A percentile compares a stretch with the other conserved stretches of the same genome.
Conservation (phyloP, 2,888 invertebrate species). For the Autographa gamma region DNA sequence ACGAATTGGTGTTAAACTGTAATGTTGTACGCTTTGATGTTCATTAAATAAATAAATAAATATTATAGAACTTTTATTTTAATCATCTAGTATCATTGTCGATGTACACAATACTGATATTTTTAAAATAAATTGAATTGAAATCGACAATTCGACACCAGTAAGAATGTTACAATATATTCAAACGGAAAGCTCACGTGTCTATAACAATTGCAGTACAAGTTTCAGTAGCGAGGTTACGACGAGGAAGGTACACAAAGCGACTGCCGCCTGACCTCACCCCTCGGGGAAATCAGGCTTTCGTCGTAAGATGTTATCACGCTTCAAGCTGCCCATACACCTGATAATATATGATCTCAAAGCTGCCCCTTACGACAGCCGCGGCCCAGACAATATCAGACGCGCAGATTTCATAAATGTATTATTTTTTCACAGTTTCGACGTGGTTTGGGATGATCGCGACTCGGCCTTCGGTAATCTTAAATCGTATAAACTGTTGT, state of each 20-base stretch:
- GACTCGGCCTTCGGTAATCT: slow-evolving; percentile 88
- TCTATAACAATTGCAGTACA: slow-evolving; percentile 17
- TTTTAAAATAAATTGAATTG: not conserved
- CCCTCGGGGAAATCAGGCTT: slow-evolving; percentile 46
- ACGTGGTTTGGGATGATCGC: slow-evolving; percentile 91
- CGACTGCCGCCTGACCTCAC: slow-evolving; percentile 34
- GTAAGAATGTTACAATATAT: not conserved
- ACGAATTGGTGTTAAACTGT: too few relatives aligned
- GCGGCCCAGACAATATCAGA: slow-evolving; percentile 6
- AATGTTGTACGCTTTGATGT: too few relatives aligned
- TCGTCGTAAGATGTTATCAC: slow-evolving; percentile 48
- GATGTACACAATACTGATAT: not conserved
- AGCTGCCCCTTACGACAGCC: slow-evolving; percentile 23
- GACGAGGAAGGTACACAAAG: slow-evolving; percentile 30
- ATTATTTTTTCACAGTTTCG: slow-evolving; percentile 84
- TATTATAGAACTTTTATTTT: too few relatives aligned
- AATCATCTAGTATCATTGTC: not conserved
- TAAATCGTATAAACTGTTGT: slow-evolving; percentile 92
- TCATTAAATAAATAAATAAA: too few relatives aligned
- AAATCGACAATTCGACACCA: not conserved
- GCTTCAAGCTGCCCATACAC: slow-evolving; percentile 26
- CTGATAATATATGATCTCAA: slow-evolving; percentile 37
- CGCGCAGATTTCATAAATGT: slow-evolving; percentile 11
- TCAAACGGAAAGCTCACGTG: not conserved
- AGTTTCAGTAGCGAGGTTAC: slow-evolving; percentile 33